These are phyloP conservation scores for Narcine bancroftii DNA, from an alignment of 2,113 vertebrate species.

Conservation along the genomic window DNA sequence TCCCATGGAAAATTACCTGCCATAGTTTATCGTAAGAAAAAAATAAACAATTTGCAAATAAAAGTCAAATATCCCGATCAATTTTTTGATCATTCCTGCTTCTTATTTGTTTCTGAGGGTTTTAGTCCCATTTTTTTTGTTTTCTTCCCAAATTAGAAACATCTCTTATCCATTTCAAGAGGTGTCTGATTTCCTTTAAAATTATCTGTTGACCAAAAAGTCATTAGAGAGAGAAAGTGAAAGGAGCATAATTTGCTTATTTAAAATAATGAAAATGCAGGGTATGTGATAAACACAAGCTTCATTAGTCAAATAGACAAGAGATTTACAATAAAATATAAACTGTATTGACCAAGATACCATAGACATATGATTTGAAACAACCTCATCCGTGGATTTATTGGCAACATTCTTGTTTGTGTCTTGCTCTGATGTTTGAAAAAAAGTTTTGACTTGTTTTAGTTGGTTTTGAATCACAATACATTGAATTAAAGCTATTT, in stretches of 20 bases:
- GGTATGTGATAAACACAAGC: background rate
- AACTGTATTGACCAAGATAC: background rate
- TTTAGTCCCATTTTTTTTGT: background rate
- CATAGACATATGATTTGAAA: background rate
- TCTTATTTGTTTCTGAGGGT: background rate
- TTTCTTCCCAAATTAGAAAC: background rate
- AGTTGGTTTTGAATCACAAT: background rate
- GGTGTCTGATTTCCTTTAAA: background rate
- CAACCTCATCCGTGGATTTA: background rate
- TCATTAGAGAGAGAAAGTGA: background rate
- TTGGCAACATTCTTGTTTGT: background rate
- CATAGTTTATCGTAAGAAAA: background rate
- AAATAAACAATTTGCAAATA: background rate
- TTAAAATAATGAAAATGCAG: background rate
- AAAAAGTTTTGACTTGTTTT: background rate
- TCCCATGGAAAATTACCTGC: background rate
- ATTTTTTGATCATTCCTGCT: background rate
- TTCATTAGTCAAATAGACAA: background rate
- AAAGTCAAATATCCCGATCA: background rate
- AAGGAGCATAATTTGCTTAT: background rate
- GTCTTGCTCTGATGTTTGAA: background rate
- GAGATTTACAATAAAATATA: background rate
- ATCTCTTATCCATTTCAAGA: background rate
- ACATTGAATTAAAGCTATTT: background rate
- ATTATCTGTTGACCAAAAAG: background rate